Conservation (phyloP, 2,113 vertebrate genomes). For the Lampris incognitus region DNA sequence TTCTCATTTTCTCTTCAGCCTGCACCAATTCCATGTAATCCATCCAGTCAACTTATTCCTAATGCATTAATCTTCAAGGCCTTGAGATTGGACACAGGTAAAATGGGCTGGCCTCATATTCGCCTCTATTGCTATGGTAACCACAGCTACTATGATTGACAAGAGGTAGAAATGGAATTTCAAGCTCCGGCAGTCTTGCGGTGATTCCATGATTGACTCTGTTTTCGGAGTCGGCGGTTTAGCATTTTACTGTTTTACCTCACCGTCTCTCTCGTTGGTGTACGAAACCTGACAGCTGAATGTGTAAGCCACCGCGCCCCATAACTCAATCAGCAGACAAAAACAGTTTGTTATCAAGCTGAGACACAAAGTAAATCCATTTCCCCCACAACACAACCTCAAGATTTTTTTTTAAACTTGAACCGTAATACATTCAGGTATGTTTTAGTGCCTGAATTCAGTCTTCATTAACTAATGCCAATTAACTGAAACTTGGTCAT, state of each 20-base stretch:
- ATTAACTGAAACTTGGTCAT: background rate
- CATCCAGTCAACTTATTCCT: conserved; percentile 1
- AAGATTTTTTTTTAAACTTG: no score
- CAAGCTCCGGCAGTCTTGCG: conserved; percentile 64
- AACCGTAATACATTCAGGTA: no score
- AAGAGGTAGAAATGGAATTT: conserved; percentile 68
- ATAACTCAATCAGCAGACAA: no score
- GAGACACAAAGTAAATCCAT: no score
- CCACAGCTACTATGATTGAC: conserved; percentile 62
- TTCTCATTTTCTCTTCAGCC: background rate
- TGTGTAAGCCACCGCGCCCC: background rate
- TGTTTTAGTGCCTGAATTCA: conserved; percentile 24
- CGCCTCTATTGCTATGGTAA: conserved; percentile 63
- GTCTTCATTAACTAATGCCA: background rate
- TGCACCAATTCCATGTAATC: conserved; percentile 29
- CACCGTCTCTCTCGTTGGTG: conserved; percentile 10
- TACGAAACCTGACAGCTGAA: conserved; percentile 1
- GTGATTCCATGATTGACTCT: conserved; percentile 52
- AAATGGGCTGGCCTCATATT: conserved; percentile 1
- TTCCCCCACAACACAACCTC: no score
- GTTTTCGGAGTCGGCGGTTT: conserved; percentile 26
- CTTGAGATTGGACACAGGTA: conserved; percentile 33
- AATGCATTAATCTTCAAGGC: conserved; percentile 34
- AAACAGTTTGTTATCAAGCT: no score
- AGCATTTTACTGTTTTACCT: conserved; percentile 31